Base-by-base conservation (phyloP, 1,140 invertebrate genomes). In the Manduca sexta region DNA sequence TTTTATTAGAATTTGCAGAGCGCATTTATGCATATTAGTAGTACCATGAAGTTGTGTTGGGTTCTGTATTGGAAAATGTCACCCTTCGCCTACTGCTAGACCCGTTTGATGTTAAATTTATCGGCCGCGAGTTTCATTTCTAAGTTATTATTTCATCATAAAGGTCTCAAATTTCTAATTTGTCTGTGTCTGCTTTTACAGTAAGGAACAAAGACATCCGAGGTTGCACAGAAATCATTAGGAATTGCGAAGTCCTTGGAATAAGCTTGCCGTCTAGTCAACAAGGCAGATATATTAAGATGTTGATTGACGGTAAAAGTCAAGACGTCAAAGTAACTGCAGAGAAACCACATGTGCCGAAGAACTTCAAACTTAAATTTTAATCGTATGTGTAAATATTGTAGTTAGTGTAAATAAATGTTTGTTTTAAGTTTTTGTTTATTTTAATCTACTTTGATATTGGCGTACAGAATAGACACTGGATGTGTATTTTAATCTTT, bases 301-400 rank as follows among this genome's bases (percentile, higher is more conserved):
- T 83, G 67, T 46, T 85, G 0, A 83, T 85, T 17, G 41, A 69
- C 12, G 70, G 61, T 3, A 58, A 68, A 37, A 40, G 49, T 29
- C 29, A 48, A 1, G 58, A 56, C 1, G 40, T 48, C 13, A 69
- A 69, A 39, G 37, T 14, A 1, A 42, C 33, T 8, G 7, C 29
- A 4, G 14, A 42, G 12, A 67, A 53, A 50, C 33, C n/a, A n/a
- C n/a, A n/a, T 40, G 1, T 41, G 52, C 6, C 59, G 4, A 71
- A 69, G 18, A 61, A 69, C 42, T 84, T 82, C 26, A 81, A 81
- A 60, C 47, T 84, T 12, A 82, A 84, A 47, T 84, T 82, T 62
- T 84, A 80, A 18, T 29, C 12, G 11, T 1, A 35, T n/a, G 6
- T 35, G 14, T 35, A 12, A n/a, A 35, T 14, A 35, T 35, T 35